A percentile compares a stretch with the other conserved stretches of the same genome.
Evolutionary conservation across 2,113 vertebrate genomes (phyloP).

Genomic region (Ceratotherium simum): DNA sequence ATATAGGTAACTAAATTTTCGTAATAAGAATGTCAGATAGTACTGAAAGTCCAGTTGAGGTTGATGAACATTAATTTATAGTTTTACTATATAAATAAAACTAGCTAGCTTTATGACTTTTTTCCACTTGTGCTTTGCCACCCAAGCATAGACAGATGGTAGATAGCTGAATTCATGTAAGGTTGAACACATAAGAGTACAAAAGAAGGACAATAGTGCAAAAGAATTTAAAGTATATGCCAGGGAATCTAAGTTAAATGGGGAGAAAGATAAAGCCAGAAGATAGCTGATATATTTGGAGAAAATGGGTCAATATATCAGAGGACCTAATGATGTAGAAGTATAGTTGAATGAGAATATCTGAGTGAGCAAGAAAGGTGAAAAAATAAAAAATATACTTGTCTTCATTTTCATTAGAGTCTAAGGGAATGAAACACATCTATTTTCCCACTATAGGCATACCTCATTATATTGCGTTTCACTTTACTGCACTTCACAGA

Average conservation of each 20-base stretch:
- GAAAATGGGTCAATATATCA: background rate
- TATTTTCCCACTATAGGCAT: background rate
- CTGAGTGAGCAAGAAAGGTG: background rate
- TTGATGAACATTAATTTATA: background rate
- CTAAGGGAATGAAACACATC: background rate
- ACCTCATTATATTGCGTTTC: no score
- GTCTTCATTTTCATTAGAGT: constrained; percentile 38
- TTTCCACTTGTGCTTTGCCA: background rate
- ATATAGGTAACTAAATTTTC: background rate
- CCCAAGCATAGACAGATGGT: background rate
- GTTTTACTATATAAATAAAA: background rate
- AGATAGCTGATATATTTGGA: background rate
- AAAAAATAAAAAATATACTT: constrained; percentile 30
- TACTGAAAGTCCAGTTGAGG: background rate
- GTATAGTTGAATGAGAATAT: background rate
- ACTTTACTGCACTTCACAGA: no score
- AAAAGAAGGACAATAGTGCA: background rate
- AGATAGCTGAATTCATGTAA: background rate
- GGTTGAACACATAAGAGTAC: background rate
- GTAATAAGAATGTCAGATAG: background rate
- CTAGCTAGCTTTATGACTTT: background rate
- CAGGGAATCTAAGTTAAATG: background rate
- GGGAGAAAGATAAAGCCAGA: background rate
- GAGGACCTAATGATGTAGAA: background rate
- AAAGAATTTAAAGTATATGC: background rate